A percentile compares a stretch with the other conserved stretches of the same genome.
phyloP scores from a whole-genome alignment of 2,113 vertebrate species.

The Mobula hypostoma region DNA sequence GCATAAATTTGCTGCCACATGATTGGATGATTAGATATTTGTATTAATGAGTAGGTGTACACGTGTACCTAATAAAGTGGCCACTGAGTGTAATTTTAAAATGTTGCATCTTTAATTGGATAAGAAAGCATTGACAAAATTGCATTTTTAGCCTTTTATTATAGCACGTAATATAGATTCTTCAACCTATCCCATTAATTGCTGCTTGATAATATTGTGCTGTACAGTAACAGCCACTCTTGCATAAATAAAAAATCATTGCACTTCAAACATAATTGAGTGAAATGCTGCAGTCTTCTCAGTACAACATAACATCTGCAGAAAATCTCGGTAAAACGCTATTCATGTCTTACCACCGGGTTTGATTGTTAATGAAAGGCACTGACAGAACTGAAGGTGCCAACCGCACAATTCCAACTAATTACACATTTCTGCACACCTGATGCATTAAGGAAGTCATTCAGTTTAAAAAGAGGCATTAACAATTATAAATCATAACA shows the following conservation, averaged over 20 bases:
- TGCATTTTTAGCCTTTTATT: background rate
- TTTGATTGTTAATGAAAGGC: background rate
- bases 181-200: background rate
- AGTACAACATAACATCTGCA: background rate
- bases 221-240: background rate
- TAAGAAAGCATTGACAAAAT: background rate
- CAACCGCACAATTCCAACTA: background rate
- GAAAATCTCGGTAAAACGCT: background rate
- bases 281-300: background rate
- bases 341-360: background rate
- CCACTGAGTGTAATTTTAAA: too few species aligned
- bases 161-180: background rate
- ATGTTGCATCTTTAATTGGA: background rate
- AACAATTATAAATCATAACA: background rate
- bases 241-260: background rate
- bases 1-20: too few species aligned
- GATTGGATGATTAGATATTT: too few species aligned
- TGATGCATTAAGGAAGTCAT: background rate
- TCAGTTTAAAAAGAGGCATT: background rate
- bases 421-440: background rate
- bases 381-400: background rate
- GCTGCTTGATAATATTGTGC: background rate
- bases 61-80: too few species aligned
- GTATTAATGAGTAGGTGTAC: too few species aligned
- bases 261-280: background rate